Conservation (phyloP, 2,888 invertebrate genomes). For the Dromius quadrimaculatus region DNA sequence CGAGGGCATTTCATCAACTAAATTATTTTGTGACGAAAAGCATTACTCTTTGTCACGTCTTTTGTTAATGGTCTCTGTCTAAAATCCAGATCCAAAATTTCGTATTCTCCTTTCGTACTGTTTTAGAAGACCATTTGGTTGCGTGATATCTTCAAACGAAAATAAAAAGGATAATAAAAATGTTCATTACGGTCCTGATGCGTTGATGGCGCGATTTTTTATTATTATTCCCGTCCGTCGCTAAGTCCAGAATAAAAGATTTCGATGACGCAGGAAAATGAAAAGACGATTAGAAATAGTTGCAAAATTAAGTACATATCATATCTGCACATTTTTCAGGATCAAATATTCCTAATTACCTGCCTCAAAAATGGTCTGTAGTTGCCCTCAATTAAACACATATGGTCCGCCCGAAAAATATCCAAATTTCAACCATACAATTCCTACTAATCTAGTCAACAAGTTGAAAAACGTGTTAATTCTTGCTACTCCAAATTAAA, state of each 20-base stretch:
- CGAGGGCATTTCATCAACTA: too few relatives aligned
- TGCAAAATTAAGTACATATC: conserved; percentile 3
- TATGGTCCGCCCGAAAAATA: too few relatives aligned
- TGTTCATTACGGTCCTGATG: conserved; percentile 44
- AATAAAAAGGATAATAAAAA: conserved; percentile 47
- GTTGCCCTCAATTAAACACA: too few relatives aligned
- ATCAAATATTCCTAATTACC: too few relatives aligned
- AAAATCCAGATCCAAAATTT: conserved; percentile 15
- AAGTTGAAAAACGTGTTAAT: too few relatives aligned
- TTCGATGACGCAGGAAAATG: not conserved
- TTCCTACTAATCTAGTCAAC: too few relatives aligned
- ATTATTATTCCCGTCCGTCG: conserved; percentile 41
- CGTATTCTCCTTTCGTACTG: conserved; percentile 9
- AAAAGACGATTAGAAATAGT: conserved; percentile 43
- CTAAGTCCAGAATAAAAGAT: conserved; percentile 2
- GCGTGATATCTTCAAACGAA: conserved; percentile 36
- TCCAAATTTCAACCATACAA: too few relatives aligned
- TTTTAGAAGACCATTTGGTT: conserved; percentile 2
- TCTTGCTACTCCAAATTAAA: too few relatives aligned
- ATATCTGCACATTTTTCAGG: too few relatives aligned
- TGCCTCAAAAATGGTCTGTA: too few relatives aligned
- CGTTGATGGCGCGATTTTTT: conserved; percentile 39
- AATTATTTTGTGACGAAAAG: not conserved
- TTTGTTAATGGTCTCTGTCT: not conserved
- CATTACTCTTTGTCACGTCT: conserved; percentile 4